Conservation (phyloP, 2,113 vertebrate species). For the Thunnus thynnus region DNA sequence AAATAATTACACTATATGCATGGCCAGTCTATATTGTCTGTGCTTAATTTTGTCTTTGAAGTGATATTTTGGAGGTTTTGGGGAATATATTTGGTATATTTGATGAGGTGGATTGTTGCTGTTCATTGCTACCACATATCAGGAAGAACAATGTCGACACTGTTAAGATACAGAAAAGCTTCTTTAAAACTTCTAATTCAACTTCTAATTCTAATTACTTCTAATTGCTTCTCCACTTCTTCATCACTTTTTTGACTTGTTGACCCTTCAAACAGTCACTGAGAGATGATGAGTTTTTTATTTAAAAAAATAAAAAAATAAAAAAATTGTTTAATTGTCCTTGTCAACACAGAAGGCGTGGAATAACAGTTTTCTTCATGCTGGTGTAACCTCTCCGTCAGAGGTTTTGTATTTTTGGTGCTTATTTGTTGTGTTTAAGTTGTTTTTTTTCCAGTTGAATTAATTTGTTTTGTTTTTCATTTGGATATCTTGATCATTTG, state of each 20-base stretch:
- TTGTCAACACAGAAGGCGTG: no score
- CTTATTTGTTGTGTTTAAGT: no score
- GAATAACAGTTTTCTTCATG: no score
- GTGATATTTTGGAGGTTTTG: not conserved
- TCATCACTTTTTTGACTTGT: slow-evolving; percentile 7
- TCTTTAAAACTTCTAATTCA: not conserved
- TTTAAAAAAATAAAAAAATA: no score
- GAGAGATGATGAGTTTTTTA: not conserved
- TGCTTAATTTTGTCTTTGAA: not conserved
- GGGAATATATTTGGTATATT: not conserved
- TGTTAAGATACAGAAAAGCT: not conserved
- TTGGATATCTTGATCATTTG: no score
- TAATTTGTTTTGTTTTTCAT: no score
- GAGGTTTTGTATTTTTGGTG: no score
- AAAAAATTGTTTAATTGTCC: not conserved
- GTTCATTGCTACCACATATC: not conserved
- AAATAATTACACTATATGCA: not conserved
- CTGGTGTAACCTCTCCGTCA: no score
- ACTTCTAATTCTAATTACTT: not conserved
- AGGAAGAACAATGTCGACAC: not conserved
- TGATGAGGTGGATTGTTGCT: not conserved
- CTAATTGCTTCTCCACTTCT: not conserved
- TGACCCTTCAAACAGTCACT: not conserved
- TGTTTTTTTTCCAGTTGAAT: no score
- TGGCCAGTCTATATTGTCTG: not conserved